Evolutionary conservation across 2,113 vertebrate genomes (phyloP).

Genomic region (Sisor rabdophorus): DNA sequence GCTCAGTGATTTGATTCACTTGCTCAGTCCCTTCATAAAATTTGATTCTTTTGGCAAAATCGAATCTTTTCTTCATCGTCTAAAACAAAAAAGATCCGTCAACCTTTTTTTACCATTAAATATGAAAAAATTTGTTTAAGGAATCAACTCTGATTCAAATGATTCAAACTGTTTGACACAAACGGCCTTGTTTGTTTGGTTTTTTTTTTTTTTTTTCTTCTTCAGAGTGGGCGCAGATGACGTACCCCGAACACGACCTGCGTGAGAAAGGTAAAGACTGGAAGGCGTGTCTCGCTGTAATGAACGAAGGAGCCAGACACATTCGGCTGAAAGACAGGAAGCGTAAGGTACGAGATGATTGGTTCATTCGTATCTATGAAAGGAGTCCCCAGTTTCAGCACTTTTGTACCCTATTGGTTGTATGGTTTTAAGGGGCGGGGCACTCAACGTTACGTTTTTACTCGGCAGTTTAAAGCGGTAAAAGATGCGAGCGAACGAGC

Average conservation of each 20-base stretch:
- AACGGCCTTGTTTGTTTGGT: slow-evolving; percentile 1
- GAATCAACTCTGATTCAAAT: neutral
- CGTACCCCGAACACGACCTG: slow-evolving; percentile 70
- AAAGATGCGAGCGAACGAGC: neutral
- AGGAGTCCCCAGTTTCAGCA: neutral
- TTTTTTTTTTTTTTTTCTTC: neutral
- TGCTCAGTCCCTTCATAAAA: too few species aligned
- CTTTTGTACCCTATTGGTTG: neutral
- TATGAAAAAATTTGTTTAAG: neutral
- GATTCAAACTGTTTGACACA: neutral
- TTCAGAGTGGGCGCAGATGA: slow-evolving; percentile 68
- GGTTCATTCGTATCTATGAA: neutral
- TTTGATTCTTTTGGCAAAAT: too few species aligned
- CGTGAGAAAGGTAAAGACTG: slow-evolving; percentile 71
- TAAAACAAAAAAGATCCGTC: too few species aligned
- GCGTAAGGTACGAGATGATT: slow-evolving; percentile 54
- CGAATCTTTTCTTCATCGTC: too few species aligned
- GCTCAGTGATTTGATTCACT: neutral
- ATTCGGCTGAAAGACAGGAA: slow-evolving; percentile 61
- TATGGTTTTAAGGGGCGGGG: neutral
- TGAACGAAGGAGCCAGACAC: slow-evolving; percentile 65
- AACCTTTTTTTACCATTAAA: neutral
- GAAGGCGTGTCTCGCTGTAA: slow-evolving; percentile 66
- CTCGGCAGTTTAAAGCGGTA: slow-evolving; percentile 11
- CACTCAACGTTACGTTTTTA: neutral